Evolutionary conservation across 2,888 invertebrate genomes (phyloP).

Genomic region (Parnassius mnemosyne): DNA sequence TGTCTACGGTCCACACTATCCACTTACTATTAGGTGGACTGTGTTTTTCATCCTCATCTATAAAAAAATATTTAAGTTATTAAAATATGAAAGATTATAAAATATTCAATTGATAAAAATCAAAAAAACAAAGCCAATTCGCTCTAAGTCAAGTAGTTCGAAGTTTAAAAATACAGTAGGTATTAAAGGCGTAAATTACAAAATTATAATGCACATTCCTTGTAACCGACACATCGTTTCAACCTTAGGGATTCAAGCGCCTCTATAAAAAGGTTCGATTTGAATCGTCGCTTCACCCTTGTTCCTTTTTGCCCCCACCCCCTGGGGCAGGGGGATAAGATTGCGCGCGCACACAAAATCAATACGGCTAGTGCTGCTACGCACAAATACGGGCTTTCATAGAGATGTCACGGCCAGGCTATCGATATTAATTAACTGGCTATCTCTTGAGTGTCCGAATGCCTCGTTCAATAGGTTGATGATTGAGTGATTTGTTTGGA

Average conservation of each 20-base stretch:
- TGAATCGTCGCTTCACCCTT: conserved; percentile 69
- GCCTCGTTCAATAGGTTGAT: conserved; percentile 14
- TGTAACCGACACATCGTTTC: conserved; percentile 48
- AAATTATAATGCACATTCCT: conserved; percentile 35
- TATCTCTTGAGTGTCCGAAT: conserved; percentile 23
- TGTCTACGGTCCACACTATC: too few species aligned
- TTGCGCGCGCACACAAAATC: conserved; percentile 78
- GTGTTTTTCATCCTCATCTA: too few species aligned
- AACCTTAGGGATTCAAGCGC: conserved; percentile 70
- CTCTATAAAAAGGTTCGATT: conserved; percentile 76
- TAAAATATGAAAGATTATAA: too few species aligned
- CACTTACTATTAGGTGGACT: too few species aligned
- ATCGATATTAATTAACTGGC: conserved; percentile 50
- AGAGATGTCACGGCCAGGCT: conserved; percentile 67
- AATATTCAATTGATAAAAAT: background rate
- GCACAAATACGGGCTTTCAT: conserved; percentile 68
- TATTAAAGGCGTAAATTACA: conserved; percentile 28
- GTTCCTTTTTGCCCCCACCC: conserved; percentile 58
- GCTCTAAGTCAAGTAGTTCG: background rate
- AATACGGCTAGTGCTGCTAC: conserved; percentile 68
- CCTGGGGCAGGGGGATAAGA: conserved; percentile 39
- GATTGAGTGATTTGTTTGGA: conserved; percentile 22
- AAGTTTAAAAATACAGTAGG: conserved; percentile 17
- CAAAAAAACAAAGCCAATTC: conserved; percentile 3
- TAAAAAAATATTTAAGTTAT: too few species aligned